Evolutionary conservation across 2,888 invertebrate genomes (phyloP), one percentile per base, ranked within the genome.

Genomic region (Osedax fenrisi): DNA sequence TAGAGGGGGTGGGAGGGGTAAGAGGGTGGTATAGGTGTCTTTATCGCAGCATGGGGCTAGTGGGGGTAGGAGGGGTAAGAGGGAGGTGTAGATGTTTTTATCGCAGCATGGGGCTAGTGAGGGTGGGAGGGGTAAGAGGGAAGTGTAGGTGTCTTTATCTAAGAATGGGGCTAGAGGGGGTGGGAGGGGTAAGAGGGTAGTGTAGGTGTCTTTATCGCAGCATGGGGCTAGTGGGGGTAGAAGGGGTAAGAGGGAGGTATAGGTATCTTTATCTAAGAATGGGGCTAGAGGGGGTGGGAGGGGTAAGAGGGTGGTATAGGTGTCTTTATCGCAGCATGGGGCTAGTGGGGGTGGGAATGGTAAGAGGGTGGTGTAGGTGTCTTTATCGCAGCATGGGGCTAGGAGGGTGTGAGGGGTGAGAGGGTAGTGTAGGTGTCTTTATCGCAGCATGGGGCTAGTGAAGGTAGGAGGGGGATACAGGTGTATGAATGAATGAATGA

Each of bases 1-100:
- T n/a, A 85, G 78, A 67, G 84, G 81, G 75, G 80, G 80, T 69
- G 81, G 80, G 78, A 82, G 81, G 1, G 84, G 84, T 75, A 82
- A 81, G 78, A 83, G 83, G 21, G 82, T 73, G 2, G 75, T 77
- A 23, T 74, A 71, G 13, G 24, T 24, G 17, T 64, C 56, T 68
- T 27, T 72, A 24, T 17, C 66, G 23, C 22, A 22, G n/a, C 64
- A 21, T 10, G 41, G 41, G 17, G 41, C 41, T 41, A 17, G 5
- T 41, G 10, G 17, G 41, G 41, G n/a, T n/a, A n/a, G n/a, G n/a
- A n/a, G n/a, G n/a, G n/a, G n/a, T n/a, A n/a, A n/a, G n/a, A n/a
- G n/a, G n/a, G n/a, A n/a, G n/a, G n/a, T n/a, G n/a, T n/a, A n/a
- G n/a, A n/a, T n/a, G n/a, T n/a, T n/a, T n/a, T n/a, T n/a, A n/a